Evolutionary conservation across 2,888 invertebrate genomes (phyloP), one percentile per base, ranked within the genome.

Genomic region (Taphrorychus bicolor): DNA sequence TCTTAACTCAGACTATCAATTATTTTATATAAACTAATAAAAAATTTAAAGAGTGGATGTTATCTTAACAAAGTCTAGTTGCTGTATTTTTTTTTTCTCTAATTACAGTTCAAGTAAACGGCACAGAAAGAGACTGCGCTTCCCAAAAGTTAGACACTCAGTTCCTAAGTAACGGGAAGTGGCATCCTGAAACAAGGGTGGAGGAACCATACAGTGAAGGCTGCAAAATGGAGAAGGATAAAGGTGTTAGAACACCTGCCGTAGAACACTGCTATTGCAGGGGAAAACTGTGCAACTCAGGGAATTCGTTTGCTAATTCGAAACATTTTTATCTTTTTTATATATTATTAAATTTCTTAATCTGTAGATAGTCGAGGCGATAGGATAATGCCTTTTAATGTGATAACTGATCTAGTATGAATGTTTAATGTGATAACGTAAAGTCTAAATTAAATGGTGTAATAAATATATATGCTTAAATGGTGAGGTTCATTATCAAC

Each of bases 201-300:
- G 85, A 89, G 72, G 89, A 89, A 76, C 89, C 91, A 0, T 93
- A 93, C 78, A 76, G 83, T 61, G 90, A 90, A 76, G 92, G 91
- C 7, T 94, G 94, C 78, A 67, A 84, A 63, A 82, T 83, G 59
- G 83, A 86, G 5, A 88, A 89, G 73, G 87, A 89, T 74, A 88
- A 89, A 75, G 90, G 88, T 2, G 84, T 86, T 67, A 85, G 88
- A 61, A 85, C 84, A 21, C 85, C 87, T 21, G 84, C 85, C 42
- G 85, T 88, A 0, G 86, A 87, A 83, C 89, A 90, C 80, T 94
- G 94, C 79, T 93, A 91, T 80, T 94, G 94, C 77, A 86, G 88
- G 41, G 86, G 86, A 49, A 85, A 90, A 76, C 83, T 92, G 48
- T 94, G 94, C 82, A 94, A 94, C 81, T 41, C 65, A 18, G 66